Evolutionary conservation across 2,888 invertebrate genomes (phyloP).

Genomic region (Drosophila mayaguana): DNA sequence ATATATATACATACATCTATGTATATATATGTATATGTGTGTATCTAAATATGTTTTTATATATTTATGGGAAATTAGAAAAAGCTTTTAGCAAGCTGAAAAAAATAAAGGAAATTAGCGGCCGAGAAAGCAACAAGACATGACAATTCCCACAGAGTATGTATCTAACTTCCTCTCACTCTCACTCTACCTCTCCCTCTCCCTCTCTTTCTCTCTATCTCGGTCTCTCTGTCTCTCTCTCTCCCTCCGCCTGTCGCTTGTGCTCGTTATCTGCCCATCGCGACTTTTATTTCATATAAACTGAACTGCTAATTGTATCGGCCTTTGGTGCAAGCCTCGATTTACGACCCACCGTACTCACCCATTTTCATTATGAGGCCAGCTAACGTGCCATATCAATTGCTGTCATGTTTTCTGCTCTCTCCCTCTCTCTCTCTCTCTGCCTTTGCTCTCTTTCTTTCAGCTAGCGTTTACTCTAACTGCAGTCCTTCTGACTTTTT

Average conservation of each 20-base stretch:
- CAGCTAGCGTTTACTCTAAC: background rate
- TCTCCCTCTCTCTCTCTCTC: background rate
- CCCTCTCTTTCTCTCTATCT: background rate
- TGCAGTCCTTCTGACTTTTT: background rate
- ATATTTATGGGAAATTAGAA: conserved; percentile 63
- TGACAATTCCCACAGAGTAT: conserved; percentile 42
- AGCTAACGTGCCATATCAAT: conserved; percentile 40
- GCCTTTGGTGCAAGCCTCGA: conserved; percentile 53
- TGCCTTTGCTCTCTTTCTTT: background rate
- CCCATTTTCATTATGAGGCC: conserved; percentile 50
- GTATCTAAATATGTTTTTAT: background rate
- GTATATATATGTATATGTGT: background rate
- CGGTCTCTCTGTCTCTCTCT: background rate
- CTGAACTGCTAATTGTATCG: conserved; percentile 69
- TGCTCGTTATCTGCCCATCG: conserved; percentile 12
- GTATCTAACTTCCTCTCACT: background rate
- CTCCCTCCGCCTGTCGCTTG: background rate
- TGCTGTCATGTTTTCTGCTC: conserved; percentile 29
- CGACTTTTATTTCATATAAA: conserved; percentile 66
- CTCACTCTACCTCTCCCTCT: too few species aligned
- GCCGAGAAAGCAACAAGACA: conserved; percentile 24
- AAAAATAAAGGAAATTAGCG: conserved; percentile 19
- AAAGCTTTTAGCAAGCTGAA: conserved; percentile 66
- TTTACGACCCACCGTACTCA: conserved; percentile 36
- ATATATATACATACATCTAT: background rate